phyloP scores from a whole-genome alignment of 2,797 vertebrate genomes.

The Megalops cyprinoides region DNA sequence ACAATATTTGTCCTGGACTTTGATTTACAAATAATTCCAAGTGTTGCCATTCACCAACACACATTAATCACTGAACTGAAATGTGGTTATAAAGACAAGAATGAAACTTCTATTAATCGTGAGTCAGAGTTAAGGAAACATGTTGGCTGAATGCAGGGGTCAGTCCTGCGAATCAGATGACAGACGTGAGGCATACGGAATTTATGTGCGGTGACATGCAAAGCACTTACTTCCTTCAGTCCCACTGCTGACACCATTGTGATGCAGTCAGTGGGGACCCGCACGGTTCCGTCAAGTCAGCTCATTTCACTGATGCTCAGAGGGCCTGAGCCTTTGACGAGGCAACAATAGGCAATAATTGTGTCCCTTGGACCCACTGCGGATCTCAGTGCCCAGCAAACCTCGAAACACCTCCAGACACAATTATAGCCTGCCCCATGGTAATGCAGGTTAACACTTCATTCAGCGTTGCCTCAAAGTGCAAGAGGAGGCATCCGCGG shows the following conservation, averaged over 20 bases:
- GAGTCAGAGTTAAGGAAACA: background rate
- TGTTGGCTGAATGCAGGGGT: background rate
- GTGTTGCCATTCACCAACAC: too few relatives aligned
- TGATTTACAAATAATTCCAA: too few relatives aligned
- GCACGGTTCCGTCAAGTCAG: background rate
- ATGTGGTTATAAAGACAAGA: too few relatives aligned
- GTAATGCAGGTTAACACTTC: slow-evolving; percentile 15
- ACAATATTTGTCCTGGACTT: too few relatives aligned
- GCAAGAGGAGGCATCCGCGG: background rate
- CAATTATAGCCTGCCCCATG: background rate
- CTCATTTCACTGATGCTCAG: background rate
- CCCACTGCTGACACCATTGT: background rate
- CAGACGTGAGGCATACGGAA: background rate
- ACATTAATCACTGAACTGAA: too few relatives aligned
- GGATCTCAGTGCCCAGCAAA: background rate
- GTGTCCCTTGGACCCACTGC: background rate
- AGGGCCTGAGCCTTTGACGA: background rate
- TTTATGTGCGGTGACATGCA: background rate
- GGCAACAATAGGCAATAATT: background rate
- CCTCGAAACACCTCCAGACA: background rate
- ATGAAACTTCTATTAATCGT: too few relatives aligned
- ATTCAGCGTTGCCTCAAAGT: background rate
- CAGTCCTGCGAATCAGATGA: background rate
- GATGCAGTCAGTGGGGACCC: background rate
- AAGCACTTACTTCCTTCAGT: background rate